Evolutionary conservation across 2,797 vertebrate species (phyloP), one percentile per base, ranked within the genome.

Genomic region (Melanotaenia pygmaea): DNA sequence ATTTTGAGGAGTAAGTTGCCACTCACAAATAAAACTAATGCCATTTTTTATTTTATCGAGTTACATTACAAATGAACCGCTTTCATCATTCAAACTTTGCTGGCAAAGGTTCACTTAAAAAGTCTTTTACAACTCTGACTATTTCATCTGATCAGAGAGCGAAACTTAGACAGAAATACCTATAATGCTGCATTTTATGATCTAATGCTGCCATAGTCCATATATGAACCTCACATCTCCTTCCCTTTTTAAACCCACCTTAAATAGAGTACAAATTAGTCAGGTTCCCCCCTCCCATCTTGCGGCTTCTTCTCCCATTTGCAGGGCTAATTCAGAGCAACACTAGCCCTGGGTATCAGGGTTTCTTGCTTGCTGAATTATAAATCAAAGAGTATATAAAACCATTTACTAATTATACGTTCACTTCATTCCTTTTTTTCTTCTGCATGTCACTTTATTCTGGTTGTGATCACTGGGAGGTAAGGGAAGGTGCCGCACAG

Each of bases 381-480:
- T 95, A 91, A 90, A 95, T 95, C 93, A 95, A 94, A 94, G 93
- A 74, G 80, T 89, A 91, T 90, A 93, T 88, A 88, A 89, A 92
- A 85, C 88, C 80, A 62, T 84, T 86, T 73, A 87, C 91, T 94
- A 94, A 94, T 94, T 94, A 91, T 87, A 80, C 61, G 81, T 91
- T 90, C 86, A 72, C 76, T 67, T 54, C 60, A 34, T 79, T 80
- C 74, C 70, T 65, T 80, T 81, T 81, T 77, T 70, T 68, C 67
- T 79, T 58, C 14, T 70, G 71, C 58, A 22, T 92, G 92, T 94
- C 92, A 82, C 87, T 91, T 93, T 85, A 66, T 76, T 80, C 80
- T 38, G 58, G 26, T 78, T 88, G 7, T 75, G 83, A 89, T 90
- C 78, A 71, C 67, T 83, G 81, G 82, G 84, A 81, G 84, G 80